phyloP scores from a whole-genome alignment of 2,797 vertebrate species.

The Caiman crocodilus region DNA sequence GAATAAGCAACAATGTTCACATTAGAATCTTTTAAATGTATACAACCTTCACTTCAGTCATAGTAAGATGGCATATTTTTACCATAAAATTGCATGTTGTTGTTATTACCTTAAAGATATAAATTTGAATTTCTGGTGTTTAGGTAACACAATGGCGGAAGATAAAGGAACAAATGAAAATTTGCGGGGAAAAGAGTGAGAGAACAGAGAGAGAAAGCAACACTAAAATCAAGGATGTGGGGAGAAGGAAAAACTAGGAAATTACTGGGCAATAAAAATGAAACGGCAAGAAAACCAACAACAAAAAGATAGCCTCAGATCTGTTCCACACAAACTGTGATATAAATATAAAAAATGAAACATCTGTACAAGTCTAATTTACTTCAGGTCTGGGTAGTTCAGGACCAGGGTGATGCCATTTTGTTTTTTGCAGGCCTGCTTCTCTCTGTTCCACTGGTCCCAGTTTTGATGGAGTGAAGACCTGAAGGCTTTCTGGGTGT shows the following conservation, averaged over 20 bases:
- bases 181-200: neutral
- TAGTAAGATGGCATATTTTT: neutral
- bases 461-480: neutral
- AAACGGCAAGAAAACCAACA: neutral
- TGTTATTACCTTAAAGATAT: conserved; percentile 1
- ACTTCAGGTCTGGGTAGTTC: neutral
- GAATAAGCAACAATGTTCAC: neutral
- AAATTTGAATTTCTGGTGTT: neutral
- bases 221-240: too few species aligned
- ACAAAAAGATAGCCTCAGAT: conserved; percentile 21
- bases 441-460: neutral
- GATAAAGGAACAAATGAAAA: neutral
- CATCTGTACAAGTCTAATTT: conserved; percentile 33
- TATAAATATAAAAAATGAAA: neutral
- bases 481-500: accelerated
- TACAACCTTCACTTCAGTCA: neutral
- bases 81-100: neutral
- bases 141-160: neutral
- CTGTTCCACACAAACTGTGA: conserved; percentile 18
- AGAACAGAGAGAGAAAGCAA: neutral
- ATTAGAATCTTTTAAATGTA: neutral
- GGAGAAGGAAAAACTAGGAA: neutral
- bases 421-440: neutral
- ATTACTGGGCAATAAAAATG: neutral
- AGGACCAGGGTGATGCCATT: neutral